Percentiles rank a stretch among this genome's conserved stretches.
These are phyloP conservation scores for Megalops atlanticus DNA, from an alignment of 2,113 vertebrate species.

Conservation along the genomic window DNA sequence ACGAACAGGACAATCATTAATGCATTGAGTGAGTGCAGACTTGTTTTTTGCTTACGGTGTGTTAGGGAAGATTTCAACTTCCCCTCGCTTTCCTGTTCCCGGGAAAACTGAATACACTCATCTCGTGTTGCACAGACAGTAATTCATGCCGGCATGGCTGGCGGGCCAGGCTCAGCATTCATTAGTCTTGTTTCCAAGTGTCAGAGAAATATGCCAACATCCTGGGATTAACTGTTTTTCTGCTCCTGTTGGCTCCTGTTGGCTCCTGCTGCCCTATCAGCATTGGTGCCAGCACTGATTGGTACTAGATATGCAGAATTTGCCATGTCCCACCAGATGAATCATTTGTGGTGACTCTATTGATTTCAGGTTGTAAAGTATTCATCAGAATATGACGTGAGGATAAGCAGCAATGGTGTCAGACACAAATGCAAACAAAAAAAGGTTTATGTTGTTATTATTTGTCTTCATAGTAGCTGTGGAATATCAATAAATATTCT, in stretches of 20 bases:
- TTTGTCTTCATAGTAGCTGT: not conserved
- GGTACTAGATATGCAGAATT: not conserved
- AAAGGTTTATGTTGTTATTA: not conserved
- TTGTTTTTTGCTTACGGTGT: constrained; percentile 11
- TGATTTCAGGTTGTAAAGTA: not conserved
- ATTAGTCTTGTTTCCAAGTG: constrained; percentile 15
- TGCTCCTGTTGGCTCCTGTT: not conserved
- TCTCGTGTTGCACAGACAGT: constrained; percentile 15
- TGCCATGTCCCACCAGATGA: constrained; percentile 9
- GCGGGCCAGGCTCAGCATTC: constrained; percentile 18
- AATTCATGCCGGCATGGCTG: constrained; percentile 4
- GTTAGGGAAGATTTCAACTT: constrained; percentile 23
- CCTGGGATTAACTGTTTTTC: constrained; percentile 35
- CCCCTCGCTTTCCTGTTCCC: constrained; percentile 24
- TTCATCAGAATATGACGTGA: not conserved
- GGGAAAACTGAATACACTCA: constrained; percentile 21
- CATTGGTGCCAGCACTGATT: constrained; percentile 6
- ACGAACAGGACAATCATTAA: not conserved
- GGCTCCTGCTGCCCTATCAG: not conserved
- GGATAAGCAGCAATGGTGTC: not conserved
- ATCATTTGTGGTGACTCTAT: constrained; percentile 6
- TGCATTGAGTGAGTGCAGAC: not conserved
- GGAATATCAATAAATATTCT: not conserved
- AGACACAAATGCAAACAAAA: not conserved
- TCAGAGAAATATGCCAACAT: constrained; percentile 31